Percentiles rank a stretch among this genome's conserved stretches.
Evolutionary conservation across 2,113 vertebrate genomes (phyloP).

Genomic region (Eira barbara): DNA sequence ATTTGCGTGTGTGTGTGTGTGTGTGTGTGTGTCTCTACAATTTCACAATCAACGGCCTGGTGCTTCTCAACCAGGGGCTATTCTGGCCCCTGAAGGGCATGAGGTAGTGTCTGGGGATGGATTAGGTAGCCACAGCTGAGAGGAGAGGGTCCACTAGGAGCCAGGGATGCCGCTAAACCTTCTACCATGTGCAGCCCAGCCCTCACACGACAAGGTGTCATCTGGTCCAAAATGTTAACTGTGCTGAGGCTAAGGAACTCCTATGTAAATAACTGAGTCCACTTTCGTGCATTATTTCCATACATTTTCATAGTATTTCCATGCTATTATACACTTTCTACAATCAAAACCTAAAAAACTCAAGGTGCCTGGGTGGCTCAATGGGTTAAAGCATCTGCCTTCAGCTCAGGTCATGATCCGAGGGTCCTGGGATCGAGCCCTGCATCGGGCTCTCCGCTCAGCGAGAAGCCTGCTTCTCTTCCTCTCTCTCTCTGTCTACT

Average conservation of each 20-base stretch:
- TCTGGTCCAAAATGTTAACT: neutral
- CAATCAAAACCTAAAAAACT: neutral
- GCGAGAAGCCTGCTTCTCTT: too few relatives aligned
- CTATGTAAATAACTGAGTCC: neutral
- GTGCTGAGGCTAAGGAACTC: neutral
- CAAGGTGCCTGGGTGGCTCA: too few relatives aligned
- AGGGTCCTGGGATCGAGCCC: too few relatives aligned
- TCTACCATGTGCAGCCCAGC: neutral
- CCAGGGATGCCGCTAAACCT: neutral
- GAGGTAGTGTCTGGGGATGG: neutral
- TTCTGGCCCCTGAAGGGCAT: neutral
- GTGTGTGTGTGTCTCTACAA: neutral
- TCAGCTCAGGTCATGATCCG: too few relatives aligned
- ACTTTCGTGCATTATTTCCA: neutral
- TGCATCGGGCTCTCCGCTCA: too few relatives aligned
- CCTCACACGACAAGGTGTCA: neutral
- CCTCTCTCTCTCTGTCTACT: too few relatives aligned
- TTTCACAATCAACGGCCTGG: neutral
- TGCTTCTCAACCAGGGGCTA: neutral
- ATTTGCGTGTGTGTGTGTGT: neutral
- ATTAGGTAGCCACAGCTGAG: neutral
- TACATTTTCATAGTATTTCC: neutral
- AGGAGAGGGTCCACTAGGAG: neutral
- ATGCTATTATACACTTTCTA: neutral
- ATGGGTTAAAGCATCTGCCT: too few relatives aligned